These are phyloP conservation scores for Petrolisthes manimaculis DNA, from an alignment of 2,888 invertebrate species.

Conservation along the genomic window DNA sequence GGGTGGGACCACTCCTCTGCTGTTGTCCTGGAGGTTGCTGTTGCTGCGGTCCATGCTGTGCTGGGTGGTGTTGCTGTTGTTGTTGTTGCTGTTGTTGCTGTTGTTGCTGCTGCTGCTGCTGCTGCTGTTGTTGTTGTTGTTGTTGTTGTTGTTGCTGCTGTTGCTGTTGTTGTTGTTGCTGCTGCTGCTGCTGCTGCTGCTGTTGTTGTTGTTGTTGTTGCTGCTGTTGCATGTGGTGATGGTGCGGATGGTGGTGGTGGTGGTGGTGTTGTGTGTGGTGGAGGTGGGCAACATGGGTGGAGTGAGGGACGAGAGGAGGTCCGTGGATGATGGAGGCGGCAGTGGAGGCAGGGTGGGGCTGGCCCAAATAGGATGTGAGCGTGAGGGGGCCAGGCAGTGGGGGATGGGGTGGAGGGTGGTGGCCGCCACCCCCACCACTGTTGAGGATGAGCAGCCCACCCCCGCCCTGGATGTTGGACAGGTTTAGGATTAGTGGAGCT, in stretches of 20 bases:
- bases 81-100: slow-evolving; percentile 69
- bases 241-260: slow-evolving; percentile 62
- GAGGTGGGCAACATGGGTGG: slow-evolving; percentile 67
- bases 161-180: slow-evolving; percentile 64
- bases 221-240: slow-evolving; percentile 68
- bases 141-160: slow-evolving; percentile 70
- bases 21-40: slow-evolving; percentile 69
- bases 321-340: slow-evolving; percentile 55
- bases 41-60: slow-evolving; percentile 55
- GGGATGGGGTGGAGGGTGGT: slow-evolving; percentile 52
- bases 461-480: slow-evolving; percentile 86
- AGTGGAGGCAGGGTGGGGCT: slow-evolving; percentile 59
- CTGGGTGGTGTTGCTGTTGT: slow-evolving; percentile 68
- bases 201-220: slow-evolving; percentile 69
- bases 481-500: slow-evolving; percentile 79
- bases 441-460: slow-evolving; percentile 86
- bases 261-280: slow-evolving; percentile 61
- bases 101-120: slow-evolving; percentile 65
- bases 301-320: slow-evolving; percentile 59
- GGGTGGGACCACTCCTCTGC: slow-evolving; percentile 36
- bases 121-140: slow-evolving; percentile 67
- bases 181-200: slow-evolving; percentile 65
- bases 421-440: slow-evolving; percentile 65
- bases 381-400: slow-evolving; percentile 61
- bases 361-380: slow-evolving; percentile 65